Evolutionary conservation across 2,888 invertebrate species (phyloP).

Genomic region (Zeuzera pyrina): DNA sequence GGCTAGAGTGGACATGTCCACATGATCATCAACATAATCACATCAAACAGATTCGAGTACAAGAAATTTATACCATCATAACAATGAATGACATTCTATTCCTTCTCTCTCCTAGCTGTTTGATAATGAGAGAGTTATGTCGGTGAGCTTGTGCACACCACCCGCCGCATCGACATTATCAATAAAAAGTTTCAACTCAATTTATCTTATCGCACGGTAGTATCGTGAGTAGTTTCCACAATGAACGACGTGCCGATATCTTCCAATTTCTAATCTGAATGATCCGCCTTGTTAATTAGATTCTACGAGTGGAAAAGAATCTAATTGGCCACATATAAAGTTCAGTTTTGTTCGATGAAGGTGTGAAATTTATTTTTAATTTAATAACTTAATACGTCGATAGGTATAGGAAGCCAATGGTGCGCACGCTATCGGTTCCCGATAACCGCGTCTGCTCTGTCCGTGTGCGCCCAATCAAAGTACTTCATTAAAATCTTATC

Average conservation of each 20-base stretch:
- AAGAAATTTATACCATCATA: too few relatives aligned
- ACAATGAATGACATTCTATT: too few relatives aligned
- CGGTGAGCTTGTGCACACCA: too few relatives aligned
- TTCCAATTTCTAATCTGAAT: constrained; percentile 69
- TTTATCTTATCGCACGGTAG: constrained; percentile 67
- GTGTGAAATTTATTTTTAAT: constrained; percentile 53
- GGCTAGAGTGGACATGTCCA: too few relatives aligned
- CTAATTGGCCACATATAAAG: constrained; percentile 26
- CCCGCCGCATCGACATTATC: constrained; percentile 50
- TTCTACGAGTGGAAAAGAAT: constrained; percentile 22
- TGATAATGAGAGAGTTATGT: too few relatives aligned
- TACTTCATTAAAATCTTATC: constrained; percentile 74
- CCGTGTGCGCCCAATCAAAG: constrained; percentile 69
- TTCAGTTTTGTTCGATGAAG: constrained; percentile 25
- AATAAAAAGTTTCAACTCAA: constrained; percentile 59
- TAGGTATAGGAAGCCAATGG: constrained; percentile 63
- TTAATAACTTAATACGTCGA: constrained; percentile 68
- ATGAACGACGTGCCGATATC: constrained; percentile 71
- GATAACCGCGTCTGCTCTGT: constrained; percentile 58
- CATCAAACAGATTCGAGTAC: too few relatives aligned
- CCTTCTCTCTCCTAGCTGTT: too few relatives aligned
- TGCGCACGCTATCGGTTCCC: constrained; percentile 52
- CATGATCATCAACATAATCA: too few relatives aligned
- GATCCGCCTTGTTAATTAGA: constrained; percentile 66
- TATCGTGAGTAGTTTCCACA: constrained; percentile 69